A percentile compares a stretch with the other conserved stretches of the same genome.
Evolutionary conservation across 2,888 invertebrate genomes (phyloP).

Genomic region (Tenthredo livida): DNA sequence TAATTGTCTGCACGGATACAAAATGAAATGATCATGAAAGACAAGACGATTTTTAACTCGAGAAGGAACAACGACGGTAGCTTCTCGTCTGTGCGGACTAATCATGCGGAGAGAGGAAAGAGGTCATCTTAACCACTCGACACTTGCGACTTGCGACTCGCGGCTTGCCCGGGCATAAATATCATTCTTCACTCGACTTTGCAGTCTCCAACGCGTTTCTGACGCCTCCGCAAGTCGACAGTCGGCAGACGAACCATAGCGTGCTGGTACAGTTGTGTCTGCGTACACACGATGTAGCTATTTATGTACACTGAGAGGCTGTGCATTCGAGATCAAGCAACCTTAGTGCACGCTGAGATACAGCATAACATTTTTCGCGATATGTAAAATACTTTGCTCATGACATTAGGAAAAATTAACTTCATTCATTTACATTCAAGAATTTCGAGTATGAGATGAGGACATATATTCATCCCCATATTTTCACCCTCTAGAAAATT

Average conservation of each 20-base stretch:
- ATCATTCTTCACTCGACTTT: conserved; percentile 49
- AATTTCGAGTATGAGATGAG: not conserved
- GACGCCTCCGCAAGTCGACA: conserved; percentile 42
- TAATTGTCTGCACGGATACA: not conserved
- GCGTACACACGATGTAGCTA: conserved; percentile 30
- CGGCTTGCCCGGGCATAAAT: conserved; percentile 21
- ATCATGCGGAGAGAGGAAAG: conserved; percentile 37
- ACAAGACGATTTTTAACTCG: conserved; percentile 40
- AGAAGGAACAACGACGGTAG: conserved; percentile 56
- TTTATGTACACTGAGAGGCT: conserved; percentile 40
- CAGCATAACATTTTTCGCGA: not conserved
- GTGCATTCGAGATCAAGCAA: conserved; percentile 42
- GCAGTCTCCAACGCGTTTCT: conserved; percentile 42
- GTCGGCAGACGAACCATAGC: conserved; percentile 4
- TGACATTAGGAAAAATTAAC: not conserved
- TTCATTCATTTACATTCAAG: not conserved
- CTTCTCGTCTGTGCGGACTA: not conserved
- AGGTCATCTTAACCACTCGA: conserved; percentile 48
- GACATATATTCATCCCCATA: not conserved
- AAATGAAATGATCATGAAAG: conserved; percentile 25
- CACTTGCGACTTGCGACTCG: conserved; percentile 15
- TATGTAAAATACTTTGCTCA: not conserved
- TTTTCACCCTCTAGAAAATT: not conserved
- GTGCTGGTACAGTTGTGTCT: conserved; percentile 21
- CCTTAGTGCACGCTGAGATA: not conserved